phyloP scores from a whole-genome alignment of 2,797 vertebrate genomes.

The Peromyscus eremicus region DNA sequence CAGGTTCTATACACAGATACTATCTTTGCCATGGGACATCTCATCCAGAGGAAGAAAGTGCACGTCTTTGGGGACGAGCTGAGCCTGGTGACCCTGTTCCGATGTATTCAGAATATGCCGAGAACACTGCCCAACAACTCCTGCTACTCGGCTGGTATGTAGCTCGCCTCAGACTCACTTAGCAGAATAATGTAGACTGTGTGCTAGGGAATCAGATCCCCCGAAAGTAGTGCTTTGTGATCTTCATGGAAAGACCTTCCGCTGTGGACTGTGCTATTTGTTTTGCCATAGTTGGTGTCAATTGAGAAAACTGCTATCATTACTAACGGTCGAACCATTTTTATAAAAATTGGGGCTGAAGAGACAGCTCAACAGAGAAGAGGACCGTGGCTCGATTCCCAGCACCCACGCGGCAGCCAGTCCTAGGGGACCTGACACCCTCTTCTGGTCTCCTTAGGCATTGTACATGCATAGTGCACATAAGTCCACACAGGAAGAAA shows the following conservation, averaged over 20 bases:
- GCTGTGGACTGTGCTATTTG: background rate
- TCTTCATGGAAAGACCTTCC: background rate
- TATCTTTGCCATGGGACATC: slow-evolving; percentile 96
- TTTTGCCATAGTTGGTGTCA: background rate
- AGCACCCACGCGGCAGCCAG: background rate
- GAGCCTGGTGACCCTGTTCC: slow-evolving; percentile 93
- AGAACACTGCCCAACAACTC: slow-evolving; percentile 93
- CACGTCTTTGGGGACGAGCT: slow-evolving; percentile 95
- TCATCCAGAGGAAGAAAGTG: slow-evolving; percentile 95
- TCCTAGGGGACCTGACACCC: background rate
- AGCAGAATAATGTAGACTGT: no score
- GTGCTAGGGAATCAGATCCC: background rate
- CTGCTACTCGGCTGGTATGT: slow-evolving; percentile 97
- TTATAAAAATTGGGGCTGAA: background rate
- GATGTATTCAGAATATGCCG: slow-evolving; percentile 97
- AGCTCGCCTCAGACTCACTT: background rate
- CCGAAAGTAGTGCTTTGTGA: background rate
- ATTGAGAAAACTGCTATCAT: background rate
- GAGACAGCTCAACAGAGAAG: background rate
- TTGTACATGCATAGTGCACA: no score
- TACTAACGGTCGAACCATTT: background rate
- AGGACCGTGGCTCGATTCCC: background rate
- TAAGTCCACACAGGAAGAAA: background rate
- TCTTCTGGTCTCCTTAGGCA: background rate
- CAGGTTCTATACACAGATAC: slow-evolving; percentile 96